phyloP scores from a whole-genome alignment of 2,888 invertebrate species.

The Hololepta plana region DNA sequence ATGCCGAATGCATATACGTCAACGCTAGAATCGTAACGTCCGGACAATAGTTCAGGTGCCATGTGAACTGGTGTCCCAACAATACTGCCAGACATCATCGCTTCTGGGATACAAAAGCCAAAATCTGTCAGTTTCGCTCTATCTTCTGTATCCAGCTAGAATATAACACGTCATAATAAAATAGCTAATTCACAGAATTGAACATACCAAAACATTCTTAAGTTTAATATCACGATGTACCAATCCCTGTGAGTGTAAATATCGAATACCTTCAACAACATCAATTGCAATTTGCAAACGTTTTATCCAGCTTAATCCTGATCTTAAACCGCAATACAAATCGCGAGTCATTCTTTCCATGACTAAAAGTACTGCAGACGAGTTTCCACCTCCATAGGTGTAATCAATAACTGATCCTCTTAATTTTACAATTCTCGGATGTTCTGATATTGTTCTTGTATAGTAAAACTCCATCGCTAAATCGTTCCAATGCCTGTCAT shows the following conservation, averaged over 20 bases:
- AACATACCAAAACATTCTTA: conserved; percentile 63
- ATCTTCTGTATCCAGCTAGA: conserved; percentile 47
- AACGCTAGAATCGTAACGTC: conserved; percentile 65
- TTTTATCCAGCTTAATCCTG: conserved; percentile 42
- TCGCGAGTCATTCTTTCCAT: conserved; percentile 59
- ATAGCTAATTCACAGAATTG: conserved; percentile 1
- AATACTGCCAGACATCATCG: conserved; percentile 78
- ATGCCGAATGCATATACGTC: conserved; percentile 85
- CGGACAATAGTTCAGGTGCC: conserved; percentile 74
- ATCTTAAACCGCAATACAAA: conserved; percentile 56
- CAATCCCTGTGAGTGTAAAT: conserved; percentile 72
- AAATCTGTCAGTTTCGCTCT: conserved; percentile 73
- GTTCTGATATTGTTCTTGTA: conserved; percentile 67
- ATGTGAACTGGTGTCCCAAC: conserved; percentile 83
- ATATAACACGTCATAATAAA: no score
- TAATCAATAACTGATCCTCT: conserved; percentile 70
- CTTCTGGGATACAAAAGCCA: conserved; percentile 79
- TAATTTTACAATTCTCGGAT: conserved; percentile 58
- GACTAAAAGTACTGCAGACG: conserved; percentile 62
- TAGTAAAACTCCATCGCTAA: conserved; percentile 84
- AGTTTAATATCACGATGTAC: conserved; percentile 81
- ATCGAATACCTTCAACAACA: conserved; percentile 73
- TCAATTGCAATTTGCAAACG: conserved; percentile 60
- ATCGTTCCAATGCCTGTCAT: conserved; percentile 79
- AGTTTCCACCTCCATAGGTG: conserved; percentile 45